Evolutionary conservation across 2,797 vertebrate species (phyloP), one percentile per base, ranked within the genome.

Genomic region (Malurus leucopterus): DNA sequence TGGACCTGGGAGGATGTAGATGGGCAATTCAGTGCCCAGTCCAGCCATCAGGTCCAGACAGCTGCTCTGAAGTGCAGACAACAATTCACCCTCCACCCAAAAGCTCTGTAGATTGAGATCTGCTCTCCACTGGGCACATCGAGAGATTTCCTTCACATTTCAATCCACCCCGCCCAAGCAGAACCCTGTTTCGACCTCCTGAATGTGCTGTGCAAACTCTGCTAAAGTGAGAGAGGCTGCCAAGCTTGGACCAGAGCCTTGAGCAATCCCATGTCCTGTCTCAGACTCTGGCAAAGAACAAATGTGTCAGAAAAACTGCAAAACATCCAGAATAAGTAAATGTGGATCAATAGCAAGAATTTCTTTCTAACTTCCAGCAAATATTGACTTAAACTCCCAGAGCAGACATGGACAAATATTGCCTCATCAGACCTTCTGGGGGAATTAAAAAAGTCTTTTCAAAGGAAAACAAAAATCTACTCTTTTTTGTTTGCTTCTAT

Each of bases 401-500:
- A 70, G 84, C 86, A 95, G 88, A 89, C 87, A 46, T 57, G 67
- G 83, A 75, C 62, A 93, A 95, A 94, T 79, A 93, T 71, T 95
- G 72, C 73, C 81, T 95, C 90, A 79, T 91, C 90, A 74, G 86
- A 69, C 53, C 43, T 90, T 84, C 64, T 17, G 0, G 5, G 11
- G 12, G 13, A 8, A 75, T 70, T 71, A 68, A 84, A 88, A 83
- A 64, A 22, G 36, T 38, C 72, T 76, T 85, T 90, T 91, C 77
- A 89, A 47, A 23, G 19, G 74, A 41, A 73, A 78, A 59, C 78
- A 20, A 91, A 92, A 91, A 88, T 19, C 61, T 50, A 34, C 1
- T 0, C 9, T 27, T 44, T 72, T 91, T 86, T 72, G 18, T 64
- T 84, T 83, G 23, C 22, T 82, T 88, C 72, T 71, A 17, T 79